A percentile compares a stretch with the other conserved stretches of the same genome.
Evolutionary conservation across 2,888 invertebrate genomes (phyloP).

Genomic region (Drosophila trichaetosa): DNA sequence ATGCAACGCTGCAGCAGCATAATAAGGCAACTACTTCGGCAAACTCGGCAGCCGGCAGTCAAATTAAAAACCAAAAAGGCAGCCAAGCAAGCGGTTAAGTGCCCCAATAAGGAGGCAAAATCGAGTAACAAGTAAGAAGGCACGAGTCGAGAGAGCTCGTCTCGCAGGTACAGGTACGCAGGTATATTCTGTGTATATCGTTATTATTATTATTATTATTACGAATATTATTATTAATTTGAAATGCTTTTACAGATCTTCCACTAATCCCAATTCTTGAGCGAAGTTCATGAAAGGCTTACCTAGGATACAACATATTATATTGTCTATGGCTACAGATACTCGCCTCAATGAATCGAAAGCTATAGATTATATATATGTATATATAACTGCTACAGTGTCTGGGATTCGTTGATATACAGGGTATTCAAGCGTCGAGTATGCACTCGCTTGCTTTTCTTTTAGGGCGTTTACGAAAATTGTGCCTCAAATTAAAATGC

Average conservation of each 20-base stretch:
- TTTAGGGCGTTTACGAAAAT: conserved; percentile 44
- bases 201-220: background rate
- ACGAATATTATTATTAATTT: too few species aligned
- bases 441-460: background rate
- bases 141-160: background rate
- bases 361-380: too few species aligned
- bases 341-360: background rate
- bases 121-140: background rate
- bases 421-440: conserved; percentile 15
- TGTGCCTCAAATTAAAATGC: conserved; percentile 56
- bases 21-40: conserved; percentile 21
- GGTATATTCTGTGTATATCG: too few species aligned
- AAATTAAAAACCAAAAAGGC: conserved; percentile 27
- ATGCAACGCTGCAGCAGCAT: conserved; percentile 46
- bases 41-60: conserved; percentile 4
- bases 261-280: background rate
- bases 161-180: background rate
- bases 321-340: background rate
- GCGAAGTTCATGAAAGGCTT: background rate
- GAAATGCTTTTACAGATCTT: too few species aligned
- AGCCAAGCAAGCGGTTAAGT: conserved; percentile 33
- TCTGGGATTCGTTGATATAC: background rate
- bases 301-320: background rate
- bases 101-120: conserved; percentile 20
- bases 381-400: background rate